Base-by-base conservation (phyloP, 2,113 vertebrate genomes). In the Engystomops pustulosus region DNA sequence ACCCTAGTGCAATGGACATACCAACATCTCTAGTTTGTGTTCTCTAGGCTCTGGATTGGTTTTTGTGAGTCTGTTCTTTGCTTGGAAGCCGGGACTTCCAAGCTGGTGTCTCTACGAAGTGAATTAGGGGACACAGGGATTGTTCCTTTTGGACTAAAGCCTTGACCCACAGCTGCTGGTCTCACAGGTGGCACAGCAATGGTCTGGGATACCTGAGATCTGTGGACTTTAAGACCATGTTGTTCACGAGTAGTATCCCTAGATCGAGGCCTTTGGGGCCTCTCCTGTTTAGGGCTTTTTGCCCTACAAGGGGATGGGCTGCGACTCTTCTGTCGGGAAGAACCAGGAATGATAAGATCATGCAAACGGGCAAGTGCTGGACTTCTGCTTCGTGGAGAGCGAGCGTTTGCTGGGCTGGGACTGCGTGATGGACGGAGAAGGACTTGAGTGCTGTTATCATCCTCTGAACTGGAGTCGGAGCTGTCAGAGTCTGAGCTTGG, bases 381-480 rank as follows among this genome's bases (percentile, higher is more conserved):
- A 87, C 97, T 98, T 58, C 96, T 94, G 88, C 94, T 95, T 0
- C 92, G 87, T 71, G 93, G 92, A 53, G 90, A 90, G 79, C 94
- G 95, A 88, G 90, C 93, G 4, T 94, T 95, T 85, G 90, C 92
- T 0, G 98, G 98, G 81, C 98, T 99, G 6, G 98, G 97, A 88
- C 98, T 99, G 41, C 97, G 96, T 76, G 98, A 98, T 87, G 96
- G 93, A 4, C 94, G 94, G 12, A 99, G 91, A 58, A 99, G 92
- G 49, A 97, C 97, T 80, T 99, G 89, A 0, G 96, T 99, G 93
- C 98, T 99, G 93, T 98, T 95, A 3, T 99, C 97, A 58, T 98
- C 97, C 0, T 91, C 94, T 55, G 95, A 94, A 89, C 96, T 97
- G 89, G 91, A 86, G 14, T 93, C 92, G 0, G 96, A 97, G 89